A percentile compares a stretch with the other conserved stretches of the same genome.
Evolutionary conservation across 2,113 vertebrate species (phyloP).

Genomic region (Oryzias melastigma): DNA sequence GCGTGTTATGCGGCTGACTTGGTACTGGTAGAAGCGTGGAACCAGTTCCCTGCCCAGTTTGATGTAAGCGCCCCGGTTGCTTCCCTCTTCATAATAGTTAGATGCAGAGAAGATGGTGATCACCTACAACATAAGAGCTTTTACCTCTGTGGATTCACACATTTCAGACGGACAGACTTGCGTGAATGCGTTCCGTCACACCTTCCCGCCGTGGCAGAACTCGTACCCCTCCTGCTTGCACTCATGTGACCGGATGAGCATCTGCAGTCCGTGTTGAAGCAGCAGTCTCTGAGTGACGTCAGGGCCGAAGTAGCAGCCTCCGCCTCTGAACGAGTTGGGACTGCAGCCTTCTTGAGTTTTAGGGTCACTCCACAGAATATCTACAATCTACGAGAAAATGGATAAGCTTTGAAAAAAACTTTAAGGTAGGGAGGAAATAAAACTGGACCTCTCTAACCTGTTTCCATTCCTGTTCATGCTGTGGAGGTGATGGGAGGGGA

Average conservation of each 20-base stretch:
- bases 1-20: constrained; percentile 81
- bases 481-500: constrained; percentile 58
- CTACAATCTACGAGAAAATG: constrained; percentile 78
- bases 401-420: not conserved
- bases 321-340: constrained; percentile 87
- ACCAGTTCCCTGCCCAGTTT: constrained; percentile 80
- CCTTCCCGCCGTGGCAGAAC: constrained; percentile 88
- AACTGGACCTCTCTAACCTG: constrained; percentile 77
- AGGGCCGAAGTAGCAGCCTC: constrained; percentile 94
- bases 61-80: constrained; percentile 93
- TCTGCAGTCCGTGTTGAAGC: constrained; percentile 81
- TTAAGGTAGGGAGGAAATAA: too few species aligned
- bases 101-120: constrained; percentile 97
- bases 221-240: constrained; percentile 96
- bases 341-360: constrained; percentile 84
- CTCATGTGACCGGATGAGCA: constrained; percentile 94
- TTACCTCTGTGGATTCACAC: not conserved
- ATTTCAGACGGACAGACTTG: not conserved
- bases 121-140: constrained; percentile 73
- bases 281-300: constrained; percentile 86
- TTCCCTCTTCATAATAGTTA: constrained; percentile 96
- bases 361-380: constrained; percentile 96
- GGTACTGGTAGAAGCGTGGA: constrained; percentile 91
- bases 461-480: constrained; percentile 84
- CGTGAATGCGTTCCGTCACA: constrained; percentile 40